These are phyloP conservation scores for Drosophila mayaguana DNA, from an alignment of 2,888 invertebrate species.

Conservation along the genomic window DNA sequence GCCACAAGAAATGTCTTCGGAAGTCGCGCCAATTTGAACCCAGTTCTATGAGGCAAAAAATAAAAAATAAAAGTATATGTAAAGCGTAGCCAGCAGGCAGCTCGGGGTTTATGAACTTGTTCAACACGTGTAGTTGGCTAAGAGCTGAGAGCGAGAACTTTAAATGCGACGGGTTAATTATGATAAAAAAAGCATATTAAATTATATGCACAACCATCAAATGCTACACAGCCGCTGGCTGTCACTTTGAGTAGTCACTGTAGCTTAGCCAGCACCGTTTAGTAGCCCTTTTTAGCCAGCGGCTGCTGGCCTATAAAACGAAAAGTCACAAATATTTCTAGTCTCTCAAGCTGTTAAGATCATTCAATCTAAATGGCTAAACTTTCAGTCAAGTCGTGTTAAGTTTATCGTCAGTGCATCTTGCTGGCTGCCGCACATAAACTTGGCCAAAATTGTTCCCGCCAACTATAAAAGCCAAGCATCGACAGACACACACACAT, in stretches of 20 bases:
- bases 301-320: not conserved
- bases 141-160: slow-evolving; percentile 19
- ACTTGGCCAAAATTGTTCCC: slow-evolving; percentile 58
- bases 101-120: slow-evolving; percentile 67
- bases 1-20: slow-evolving; percentile 63
- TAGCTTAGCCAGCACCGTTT: slow-evolving; percentile 31
- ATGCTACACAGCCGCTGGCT: slow-evolving; percentile 21
- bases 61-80: slow-evolving; percentile 2
- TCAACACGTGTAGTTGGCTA: slow-evolving; percentile 64
- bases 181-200: slow-evolving; percentile 39
- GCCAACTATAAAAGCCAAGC: slow-evolving; percentile 61
- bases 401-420: slow-evolving; percentile 66
- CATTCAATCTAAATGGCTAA: slow-evolving; percentile 67
- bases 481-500: slow-evolving; percentile 14
- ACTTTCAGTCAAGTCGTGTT: slow-evolving; percentile 63
- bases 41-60: slow-evolving; percentile 15
- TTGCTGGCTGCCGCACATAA: slow-evolving; percentile 60
- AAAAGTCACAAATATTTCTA: slow-evolving; percentile 26
- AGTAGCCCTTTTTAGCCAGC: slow-evolving; percentile 40
- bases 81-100: slow-evolving; percentile 24
- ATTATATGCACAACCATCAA: slow-evolving; percentile 37
- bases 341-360: slow-evolving; percentile 44
- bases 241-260: slow-evolving; percentile 6
- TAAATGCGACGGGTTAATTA: slow-evolving; percentile 49
- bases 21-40: slow-evolving; percentile 45